phyloP scores from a whole-genome alignment of 2,888 invertebrate species.

The Phasia obesa region DNA sequence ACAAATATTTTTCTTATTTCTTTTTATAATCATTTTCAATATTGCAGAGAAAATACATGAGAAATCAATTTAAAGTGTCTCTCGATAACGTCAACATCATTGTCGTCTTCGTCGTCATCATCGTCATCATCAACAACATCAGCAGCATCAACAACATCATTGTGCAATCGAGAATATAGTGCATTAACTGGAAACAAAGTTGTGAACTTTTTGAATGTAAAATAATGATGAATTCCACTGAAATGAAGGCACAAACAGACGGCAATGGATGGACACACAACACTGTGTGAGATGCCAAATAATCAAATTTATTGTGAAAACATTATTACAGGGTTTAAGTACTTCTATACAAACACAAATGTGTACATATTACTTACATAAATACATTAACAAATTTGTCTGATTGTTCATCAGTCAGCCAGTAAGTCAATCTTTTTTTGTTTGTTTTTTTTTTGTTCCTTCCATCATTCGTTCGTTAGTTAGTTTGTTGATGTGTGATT shows the following conservation, averaged over 20 bases:
- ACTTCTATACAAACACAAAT: constrained; percentile 19
- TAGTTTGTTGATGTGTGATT: constrained; percentile 14
- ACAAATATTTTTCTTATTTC: constrained; percentile 26
- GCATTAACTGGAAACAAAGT: constrained; percentile 42
- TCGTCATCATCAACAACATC: constrained; percentile 18
- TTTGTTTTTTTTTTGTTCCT: not conserved
- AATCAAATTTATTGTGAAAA: constrained; percentile 55
- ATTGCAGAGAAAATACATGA: constrained; percentile 64
- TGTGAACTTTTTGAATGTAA: constrained; percentile 47
- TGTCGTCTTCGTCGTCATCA: constrained; percentile 43
- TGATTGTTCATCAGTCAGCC: constrained; percentile 25
- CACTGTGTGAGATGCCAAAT: constrained; percentile 29
- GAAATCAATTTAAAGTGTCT: constrained; percentile 77
- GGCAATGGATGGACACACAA: constrained; percentile 20
- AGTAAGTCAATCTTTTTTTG: not conserved
- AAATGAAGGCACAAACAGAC: constrained; percentile 73
- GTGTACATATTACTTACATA: not conserved
- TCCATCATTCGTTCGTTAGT: constrained; percentile 10
- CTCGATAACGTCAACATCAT: constrained; percentile 78
- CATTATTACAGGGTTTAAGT: constrained; percentile 52
- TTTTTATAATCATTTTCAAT: constrained; percentile 34
- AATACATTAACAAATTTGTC: constrained; percentile 51
- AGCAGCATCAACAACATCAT: constrained; percentile 67
- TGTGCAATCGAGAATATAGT: constrained; percentile 70
- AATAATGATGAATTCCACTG: constrained; percentile 75